These are phyloP conservation scores for Tribolium castaneum DNA, from an alignment of 1,140 invertebrate genomes.

Conservation along the genomic window DNA sequence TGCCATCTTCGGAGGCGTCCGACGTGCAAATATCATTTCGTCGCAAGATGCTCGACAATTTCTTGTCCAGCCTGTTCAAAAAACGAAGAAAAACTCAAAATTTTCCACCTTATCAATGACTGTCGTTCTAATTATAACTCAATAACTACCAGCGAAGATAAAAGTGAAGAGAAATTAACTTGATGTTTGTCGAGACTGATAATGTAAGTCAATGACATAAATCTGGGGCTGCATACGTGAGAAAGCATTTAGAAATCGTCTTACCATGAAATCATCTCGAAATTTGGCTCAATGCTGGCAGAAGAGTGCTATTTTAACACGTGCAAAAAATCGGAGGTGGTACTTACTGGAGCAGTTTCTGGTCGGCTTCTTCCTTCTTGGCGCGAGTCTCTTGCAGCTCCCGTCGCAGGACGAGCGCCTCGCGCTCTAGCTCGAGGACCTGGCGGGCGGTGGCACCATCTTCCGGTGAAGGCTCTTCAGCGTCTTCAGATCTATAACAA, in stretches of 20 bases:
- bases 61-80: slow-evolving; percentile 54
- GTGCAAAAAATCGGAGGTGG: background rate
- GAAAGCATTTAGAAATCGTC: background rate
- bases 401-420: slow-evolving; percentile 63
- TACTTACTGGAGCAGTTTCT: slow-evolving; percentile 67
- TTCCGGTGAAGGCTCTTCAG: slow-evolving; percentile 42
- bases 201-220: slow-evolving; percentile 5
- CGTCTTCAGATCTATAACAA: slow-evolving; percentile 55
- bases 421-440: slow-evolving; percentile 61
- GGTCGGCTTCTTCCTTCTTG: slow-evolving; percentile 67
- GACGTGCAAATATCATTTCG: slow-evolving; percentile 54
- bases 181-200: slow-evolving; percentile 4
- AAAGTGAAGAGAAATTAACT: background rate
- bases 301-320: slow-evolving; percentile 10
- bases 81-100: slow-evolving; percentile 16
- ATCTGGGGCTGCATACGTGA: background rate
- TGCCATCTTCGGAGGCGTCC: slow-evolving; percentile 57
- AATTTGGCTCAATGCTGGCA: slow-evolving; percentile 30
- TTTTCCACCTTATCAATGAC: background rate
- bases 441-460: slow-evolving; percentile 56
- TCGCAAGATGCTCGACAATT: slow-evolving; percentile 52
- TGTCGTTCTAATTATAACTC: background rate
- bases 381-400: slow-evolving; percentile 66
- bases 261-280: slow-evolving; percentile 37
- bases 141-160: background rate